Percentiles rank a stretch among this genome's conserved stretches.
Evolutionary conservation across 2,797 vertebrate species (phyloP).

Genomic region (Mus minutoides): DNA sequence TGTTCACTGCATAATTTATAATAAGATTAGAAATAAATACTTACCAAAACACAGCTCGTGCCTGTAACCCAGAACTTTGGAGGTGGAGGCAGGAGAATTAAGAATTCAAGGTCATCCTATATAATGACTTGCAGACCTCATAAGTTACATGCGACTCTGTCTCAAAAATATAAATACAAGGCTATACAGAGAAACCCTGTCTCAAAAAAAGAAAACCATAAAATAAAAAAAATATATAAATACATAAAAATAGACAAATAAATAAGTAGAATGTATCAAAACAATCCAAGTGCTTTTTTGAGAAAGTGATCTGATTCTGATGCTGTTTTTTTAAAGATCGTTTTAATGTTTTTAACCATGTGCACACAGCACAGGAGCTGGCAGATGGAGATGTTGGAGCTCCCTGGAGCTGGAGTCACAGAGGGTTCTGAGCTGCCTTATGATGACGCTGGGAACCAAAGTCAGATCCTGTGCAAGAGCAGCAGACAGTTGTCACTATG

Average conservation of each 20-base stretch:
- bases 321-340: neutral
- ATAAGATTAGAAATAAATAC: conserved; percentile 53
- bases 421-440: neutral
- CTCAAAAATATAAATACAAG: neutral
- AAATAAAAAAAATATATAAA: too few species aligned
- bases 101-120: conserved; percentile 10
- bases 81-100: neutral
- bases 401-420: neutral
- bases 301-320: neutral
- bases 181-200: too few species aligned
- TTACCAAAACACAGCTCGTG: conserved; percentile 17
- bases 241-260: neutral
- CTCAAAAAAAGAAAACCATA: too few species aligned
- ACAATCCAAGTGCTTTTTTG: neutral
- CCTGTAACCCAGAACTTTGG: neutral
- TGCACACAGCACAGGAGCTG: neutral
- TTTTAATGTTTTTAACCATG: neutral
- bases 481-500: neutral
- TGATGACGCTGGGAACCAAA: neutral
- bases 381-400: neutral
- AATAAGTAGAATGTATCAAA: conserved; percentile 1
- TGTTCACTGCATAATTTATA: conserved; percentile 41
- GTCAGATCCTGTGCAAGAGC: neutral
- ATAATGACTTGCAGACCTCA: neutral
- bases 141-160: neutral